Conservation (phyloP, 2,113 vertebrate species). For the Toxotes jaculatrix region DNA sequence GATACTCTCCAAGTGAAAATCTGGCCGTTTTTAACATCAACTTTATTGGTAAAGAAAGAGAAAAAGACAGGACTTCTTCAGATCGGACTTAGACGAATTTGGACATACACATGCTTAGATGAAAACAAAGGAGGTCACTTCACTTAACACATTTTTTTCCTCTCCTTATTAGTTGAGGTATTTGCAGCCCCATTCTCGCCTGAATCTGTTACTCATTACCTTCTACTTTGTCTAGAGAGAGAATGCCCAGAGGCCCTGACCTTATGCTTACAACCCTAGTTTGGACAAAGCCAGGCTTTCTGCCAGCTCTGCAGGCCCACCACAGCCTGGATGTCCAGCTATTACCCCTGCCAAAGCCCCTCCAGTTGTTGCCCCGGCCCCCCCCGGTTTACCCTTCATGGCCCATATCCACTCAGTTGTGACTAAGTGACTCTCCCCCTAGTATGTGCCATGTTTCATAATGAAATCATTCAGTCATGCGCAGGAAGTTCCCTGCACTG, state of each 20-base stretch:
- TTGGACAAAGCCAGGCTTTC: constrained; percentile 68
- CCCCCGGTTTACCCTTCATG: constrained; percentile 68
- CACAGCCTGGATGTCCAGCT: constrained; percentile 48
- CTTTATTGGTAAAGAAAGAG: not conserved
- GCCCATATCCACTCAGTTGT: constrained; percentile 73
- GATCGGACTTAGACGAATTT: not conserved
- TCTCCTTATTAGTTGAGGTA: constrained; percentile 23
- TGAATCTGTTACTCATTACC: constrained; percentile 51
- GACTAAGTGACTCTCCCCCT: constrained; percentile 78
- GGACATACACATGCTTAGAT: not conserved
- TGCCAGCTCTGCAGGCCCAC: constrained; percentile 62
- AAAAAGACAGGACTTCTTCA: not conserved
- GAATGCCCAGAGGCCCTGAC: constrained; percentile 53
- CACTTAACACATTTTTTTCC: constrained; percentile 5
- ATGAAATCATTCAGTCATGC: constrained; percentile 81
- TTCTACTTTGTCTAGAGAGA: constrained; percentile 54
- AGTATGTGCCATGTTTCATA: constrained; percentile 77
- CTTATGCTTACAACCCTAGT: constrained; percentile 40
- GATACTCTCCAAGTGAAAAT: not conserved
- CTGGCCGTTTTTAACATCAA: not conserved
- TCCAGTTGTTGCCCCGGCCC: constrained; percentile 53
- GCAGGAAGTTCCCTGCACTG: constrained; percentile 71
- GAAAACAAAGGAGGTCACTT: constrained; percentile 5
- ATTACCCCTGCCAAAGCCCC: constrained; percentile 51
- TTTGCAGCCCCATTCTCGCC: not conserved